Base-by-base conservation (phyloP, 2,113 vertebrate species). In the Sander vitreus region DNA sequence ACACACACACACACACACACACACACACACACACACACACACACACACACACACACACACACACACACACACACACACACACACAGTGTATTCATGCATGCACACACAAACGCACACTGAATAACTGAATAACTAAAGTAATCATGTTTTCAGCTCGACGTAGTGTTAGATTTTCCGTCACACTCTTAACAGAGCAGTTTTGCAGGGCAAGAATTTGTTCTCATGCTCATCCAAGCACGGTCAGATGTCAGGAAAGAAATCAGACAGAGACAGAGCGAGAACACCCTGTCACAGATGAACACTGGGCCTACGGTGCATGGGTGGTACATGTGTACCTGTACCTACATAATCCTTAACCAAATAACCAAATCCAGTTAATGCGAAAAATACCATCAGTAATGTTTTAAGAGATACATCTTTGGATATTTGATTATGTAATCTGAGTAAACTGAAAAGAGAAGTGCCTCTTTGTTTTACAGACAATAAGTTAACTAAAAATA, bases 101-200 rank as follows among this genome's bases (percentile, higher is more conserved):
- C 27, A 36, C 62, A 23, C 50, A 50, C 85, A 74, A 16, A 84
- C 57, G 70, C 62, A 83, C 60, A 43, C 23, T 21, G 45, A 11
- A 43, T 11, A 11, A 43, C 85, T 2, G 45, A 81, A 73, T 6
- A 76, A 51, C 19, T 69, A 8, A 50, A 66, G 65, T 76, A 12
- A 2, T 76, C n/a, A 2, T 4, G 65, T 82, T 88, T 85, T 81
- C 63, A 47, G 62, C 64, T 83, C 30, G 30, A 50, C 27, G 25
- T 62, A 11, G 21, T 60, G 67, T 84, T 66, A 58, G 62, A 80
- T 79, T 69, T 73, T 74, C 78, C 70, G 68, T 86, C 78, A 84
- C 82, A 47, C 58, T 71, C 67, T 45, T 76, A 85, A 86, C 30
- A 5, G 59, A 78, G 77, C 65, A 54, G 67, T 76, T 43, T 85